Evolutionary conservation across 64 coral and sea anemone species (phyloP).

Genomic region (Stichodactyla mertensii): DNA sequence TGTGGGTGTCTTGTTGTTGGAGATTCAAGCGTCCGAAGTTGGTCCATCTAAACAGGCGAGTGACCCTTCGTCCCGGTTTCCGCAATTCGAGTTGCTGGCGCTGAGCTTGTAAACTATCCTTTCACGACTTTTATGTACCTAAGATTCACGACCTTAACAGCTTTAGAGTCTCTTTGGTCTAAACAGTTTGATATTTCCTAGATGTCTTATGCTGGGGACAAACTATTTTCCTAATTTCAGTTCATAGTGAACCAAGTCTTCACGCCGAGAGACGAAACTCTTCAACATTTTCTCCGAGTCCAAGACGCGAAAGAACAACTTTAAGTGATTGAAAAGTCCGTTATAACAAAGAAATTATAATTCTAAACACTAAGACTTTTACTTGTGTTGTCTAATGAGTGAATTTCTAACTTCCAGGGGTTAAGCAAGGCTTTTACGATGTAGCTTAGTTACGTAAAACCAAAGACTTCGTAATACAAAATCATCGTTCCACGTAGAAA

Average conservation of each 20-base stretch:
- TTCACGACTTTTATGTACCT: not conserved
- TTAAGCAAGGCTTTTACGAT: not conserved
- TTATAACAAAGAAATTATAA: not conserved
- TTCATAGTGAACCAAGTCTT: not conserved
- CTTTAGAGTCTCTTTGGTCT: not conserved
- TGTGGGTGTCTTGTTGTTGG: not conserved
- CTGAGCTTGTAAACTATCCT: not conserved
- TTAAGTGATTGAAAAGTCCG: not conserved
- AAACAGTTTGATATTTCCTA: not conserved
- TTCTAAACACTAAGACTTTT: not conserved
- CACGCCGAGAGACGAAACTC: not conserved
- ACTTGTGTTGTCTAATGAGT: not conserved
- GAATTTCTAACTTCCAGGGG: not conserved
- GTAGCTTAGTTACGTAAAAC: not conserved
- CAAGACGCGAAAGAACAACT: not conserved
- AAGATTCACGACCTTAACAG: not conserved
- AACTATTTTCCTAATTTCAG: not conserved
- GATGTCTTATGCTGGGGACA: no score
- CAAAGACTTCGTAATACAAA: not conserved
- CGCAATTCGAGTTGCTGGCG: not conserved
- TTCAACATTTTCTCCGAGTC: not conserved
- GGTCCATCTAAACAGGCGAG: conserved; percentile 1
- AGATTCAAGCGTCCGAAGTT: conserved; percentile 1
- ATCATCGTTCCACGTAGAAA: not conserved
- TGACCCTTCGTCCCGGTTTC: conserved; percentile 20